These are phyloP conservation scores for Solea solea DNA, from an alignment of 2,113 vertebrate species.

Conservation along the genomic window DNA sequence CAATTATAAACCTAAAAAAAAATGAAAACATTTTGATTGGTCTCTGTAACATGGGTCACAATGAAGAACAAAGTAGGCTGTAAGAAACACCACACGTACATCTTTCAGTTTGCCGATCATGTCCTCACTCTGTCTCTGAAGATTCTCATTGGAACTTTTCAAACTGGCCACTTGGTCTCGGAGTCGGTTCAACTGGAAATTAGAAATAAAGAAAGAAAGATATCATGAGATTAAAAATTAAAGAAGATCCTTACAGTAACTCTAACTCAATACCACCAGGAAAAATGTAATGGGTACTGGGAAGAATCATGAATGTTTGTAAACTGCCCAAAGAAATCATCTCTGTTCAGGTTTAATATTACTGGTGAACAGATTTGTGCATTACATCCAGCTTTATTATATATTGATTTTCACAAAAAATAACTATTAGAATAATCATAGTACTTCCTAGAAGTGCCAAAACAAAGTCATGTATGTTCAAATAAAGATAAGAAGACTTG, in stretches of 20 bases:
- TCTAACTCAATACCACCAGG: background rate
- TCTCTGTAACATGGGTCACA: no score
- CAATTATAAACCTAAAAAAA: background rate
- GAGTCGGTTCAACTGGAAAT: conserved; percentile 85
- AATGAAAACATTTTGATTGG: background rate
- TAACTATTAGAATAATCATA: background rate
- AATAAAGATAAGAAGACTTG: conserved; percentile 38
- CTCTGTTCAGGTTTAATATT: background rate
- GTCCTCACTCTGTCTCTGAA: conserved; percentile 92
- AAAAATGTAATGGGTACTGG: background rate
- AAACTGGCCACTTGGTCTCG: conserved; percentile 89
- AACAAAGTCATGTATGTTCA: background rate
- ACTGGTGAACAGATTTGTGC: background rate
- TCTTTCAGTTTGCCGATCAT: conserved; percentile 91
- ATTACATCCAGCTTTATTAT: background rate
- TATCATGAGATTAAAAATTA: background rate
- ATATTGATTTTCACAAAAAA: background rate
- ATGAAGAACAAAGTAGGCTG: background rate
- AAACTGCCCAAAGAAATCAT: background rate
- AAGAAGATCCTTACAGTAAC: rapidly evolving
- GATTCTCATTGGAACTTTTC: conserved; percentile 89
- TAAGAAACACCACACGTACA: conserved; percentile 68
- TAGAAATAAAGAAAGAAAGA: background rate
- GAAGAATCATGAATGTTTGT: background rate
- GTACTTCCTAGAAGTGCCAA: background rate